Percentiles rank a stretch among this genome's conserved stretches.
These are phyloP conservation scores for Saguinus oedipus DNA, from an alignment of 2,797 vertebrate species.

Conservation along the genomic window DNA sequence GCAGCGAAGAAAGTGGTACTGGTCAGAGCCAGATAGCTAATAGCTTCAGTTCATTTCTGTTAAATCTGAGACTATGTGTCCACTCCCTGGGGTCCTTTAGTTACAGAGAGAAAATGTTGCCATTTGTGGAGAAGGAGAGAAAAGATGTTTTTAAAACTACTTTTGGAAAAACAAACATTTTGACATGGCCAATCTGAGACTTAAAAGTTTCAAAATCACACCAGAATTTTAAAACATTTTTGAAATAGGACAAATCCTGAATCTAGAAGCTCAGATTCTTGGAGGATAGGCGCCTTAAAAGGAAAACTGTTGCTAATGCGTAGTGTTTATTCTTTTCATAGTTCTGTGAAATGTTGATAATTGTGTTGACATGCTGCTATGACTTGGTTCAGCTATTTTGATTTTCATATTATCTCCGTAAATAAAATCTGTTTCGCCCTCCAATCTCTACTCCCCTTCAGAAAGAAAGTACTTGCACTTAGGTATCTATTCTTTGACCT, in stretches of 20 bases:
- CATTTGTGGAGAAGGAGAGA: neutral
- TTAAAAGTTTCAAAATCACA: neutral
- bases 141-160: neutral
- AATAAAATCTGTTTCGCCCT: neutral
- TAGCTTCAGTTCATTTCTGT: neutral
- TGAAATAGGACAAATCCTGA: neutral
- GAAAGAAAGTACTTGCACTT: neutral
- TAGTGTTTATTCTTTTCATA: neutral
- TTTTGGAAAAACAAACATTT: conserved; percentile 10
- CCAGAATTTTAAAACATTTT: neutral
- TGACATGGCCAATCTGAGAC: neutral
- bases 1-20: neutral
- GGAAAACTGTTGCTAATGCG: neutral
- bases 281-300: neutral
- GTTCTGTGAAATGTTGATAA: neutral
- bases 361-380: neutral
- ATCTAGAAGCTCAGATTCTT: neutral
- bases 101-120: neutral
- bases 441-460: neutral
- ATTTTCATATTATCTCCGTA: neutral
- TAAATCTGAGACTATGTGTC: neutral
- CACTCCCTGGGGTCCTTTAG: neutral
- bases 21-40: neutral
- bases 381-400: neutral
- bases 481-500: conserved; percentile 35